Evolutionary conservation across 2,797 vertebrate species (phyloP), one percentile per base, ranked within the genome.

Genomic region (Antennarius maculatus): DNA sequence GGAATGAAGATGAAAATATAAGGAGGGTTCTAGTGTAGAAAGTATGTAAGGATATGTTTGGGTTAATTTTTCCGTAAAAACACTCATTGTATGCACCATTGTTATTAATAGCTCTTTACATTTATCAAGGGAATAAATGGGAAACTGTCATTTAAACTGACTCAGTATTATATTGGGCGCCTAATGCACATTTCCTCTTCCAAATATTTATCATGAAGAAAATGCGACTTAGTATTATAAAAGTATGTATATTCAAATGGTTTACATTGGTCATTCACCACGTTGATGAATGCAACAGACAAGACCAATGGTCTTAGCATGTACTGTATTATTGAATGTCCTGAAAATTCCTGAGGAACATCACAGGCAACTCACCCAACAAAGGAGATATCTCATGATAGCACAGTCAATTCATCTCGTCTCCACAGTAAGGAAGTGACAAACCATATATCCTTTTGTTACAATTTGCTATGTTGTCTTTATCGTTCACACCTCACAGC

Each of bases 401-500:
- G 75, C 47, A 64, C 45, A 34, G 62, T 83, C 67, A 66, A 89
- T 92, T 86, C 71, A 83, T 91, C 88, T 88, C 83, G 66, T 83
- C 71, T 74, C 64, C 55, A 60, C 70, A 41, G 68, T 63, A 63
- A 64, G 63, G 61, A 76, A 84, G 34, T 76, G 39, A 43, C 74
- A 75, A 54, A 85, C 76, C 72, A 82, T 73, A 79, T 79, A 41
- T 41, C 70, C 70, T 71, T 61, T 69, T 59, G 73, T 71, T 81
- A 81, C 58, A 73, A 77, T 76, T 79, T 50, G 6, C 71, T 76
- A 70, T 13, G 23, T 42, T 55, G 71, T 77, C 90, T 89, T 82
- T 86, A 91, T 90, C 85, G 85, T 75, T 83, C n/a, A 27, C 79
- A 83, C 71, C 83, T 89, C 81, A 87, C 76, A 74, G 65, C 77